These are phyloP conservation scores for Rhinolophus sinicus DNA, from an alignment of 2,113 vertebrate genomes.

Conservation along the genomic window DNA sequence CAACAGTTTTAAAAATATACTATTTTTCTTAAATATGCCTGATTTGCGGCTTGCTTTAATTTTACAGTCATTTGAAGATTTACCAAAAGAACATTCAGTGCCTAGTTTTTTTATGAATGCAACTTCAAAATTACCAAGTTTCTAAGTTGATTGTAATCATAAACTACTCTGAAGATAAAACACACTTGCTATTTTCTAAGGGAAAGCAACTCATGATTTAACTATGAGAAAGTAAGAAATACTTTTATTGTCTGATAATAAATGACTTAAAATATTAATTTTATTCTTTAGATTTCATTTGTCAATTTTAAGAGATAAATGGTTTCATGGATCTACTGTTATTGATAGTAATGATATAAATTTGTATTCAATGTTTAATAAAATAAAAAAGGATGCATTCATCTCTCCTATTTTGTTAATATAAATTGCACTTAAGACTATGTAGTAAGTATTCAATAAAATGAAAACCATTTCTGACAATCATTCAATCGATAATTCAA, in stretches of 20 bases:
- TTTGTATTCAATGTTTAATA: not conserved
- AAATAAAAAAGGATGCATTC: not conserved
- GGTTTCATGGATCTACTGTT: not conserved
- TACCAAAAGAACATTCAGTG: not conserved
- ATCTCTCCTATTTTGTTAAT: not conserved
- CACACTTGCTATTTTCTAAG: not conserved
- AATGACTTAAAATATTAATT: not conserved
- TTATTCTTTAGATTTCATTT: conserved; percentile 36
- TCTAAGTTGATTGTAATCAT: not conserved
- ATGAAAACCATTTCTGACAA: not conserved
- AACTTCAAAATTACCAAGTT: not conserved
- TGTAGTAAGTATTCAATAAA: conserved; percentile 7
- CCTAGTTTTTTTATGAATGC: not conserved
- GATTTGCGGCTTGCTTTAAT: conserved; percentile 25
- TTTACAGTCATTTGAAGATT: conserved; percentile 11
- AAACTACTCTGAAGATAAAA: not conserved
- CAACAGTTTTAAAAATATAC: not conserved
- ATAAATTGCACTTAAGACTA: not conserved
- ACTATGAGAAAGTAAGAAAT: not conserved
- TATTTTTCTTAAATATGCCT: conserved; percentile 36
- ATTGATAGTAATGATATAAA: not conserved
- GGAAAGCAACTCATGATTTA: not conserved
- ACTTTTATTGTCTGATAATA: not conserved
- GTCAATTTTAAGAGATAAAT: not conserved
- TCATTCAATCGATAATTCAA: not conserved